Evolutionary conservation across 2,888 invertebrate species (phyloP).

Genomic region (Lasioglossum morio): DNA sequence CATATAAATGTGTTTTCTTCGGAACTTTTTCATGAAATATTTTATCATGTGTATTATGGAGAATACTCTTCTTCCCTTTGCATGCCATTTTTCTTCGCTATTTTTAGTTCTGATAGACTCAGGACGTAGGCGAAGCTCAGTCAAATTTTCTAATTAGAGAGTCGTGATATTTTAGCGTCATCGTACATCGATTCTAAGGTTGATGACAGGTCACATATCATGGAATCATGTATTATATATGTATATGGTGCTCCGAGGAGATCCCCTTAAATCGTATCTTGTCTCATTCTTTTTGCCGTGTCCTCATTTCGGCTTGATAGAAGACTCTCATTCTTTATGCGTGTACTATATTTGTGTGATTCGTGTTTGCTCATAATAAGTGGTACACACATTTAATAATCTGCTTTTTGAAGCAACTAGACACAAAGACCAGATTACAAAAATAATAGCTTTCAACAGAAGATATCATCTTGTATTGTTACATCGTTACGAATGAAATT

Average conservation of each 20-base stretch:
- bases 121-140: conserved; percentile 51
- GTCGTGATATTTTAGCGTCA: conserved; percentile 41
- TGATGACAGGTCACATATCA: conserved; percentile 54
- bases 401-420: conserved; percentile 37
- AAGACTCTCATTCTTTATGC: conserved; percentile 59
- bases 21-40: conserved; percentile 35
- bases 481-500: conserved; percentile 31
- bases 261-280: conserved; percentile 55
- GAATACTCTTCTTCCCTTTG: conserved; percentile 56
- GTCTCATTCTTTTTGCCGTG: conserved; percentile 58
- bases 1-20: conserved; percentile 30
- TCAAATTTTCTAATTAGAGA: conserved; percentile 46
- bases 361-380: conserved; percentile 46
- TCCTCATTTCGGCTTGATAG: conserved; percentile 62
- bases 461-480: conserved; percentile 51
- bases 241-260: conserved; percentile 53
- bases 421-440: conserved; percentile 2
- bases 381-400: conserved; percentile 38
- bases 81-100: conserved; percentile 55
- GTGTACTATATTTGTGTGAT: conserved; percentile 58
- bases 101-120: conserved; percentile 49
- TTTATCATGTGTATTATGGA: conserved; percentile 35
- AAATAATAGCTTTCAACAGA: conserved; percentile 39
- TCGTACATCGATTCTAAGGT: conserved; percentile 48
- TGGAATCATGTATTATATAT: conserved; percentile 52